A percentile compares a stretch with the other conserved stretches of the same genome.
phyloP scores from a whole-genome alignment of 2,113 vertebrate genomes.

The Seriola quinqueradiata region DNA sequence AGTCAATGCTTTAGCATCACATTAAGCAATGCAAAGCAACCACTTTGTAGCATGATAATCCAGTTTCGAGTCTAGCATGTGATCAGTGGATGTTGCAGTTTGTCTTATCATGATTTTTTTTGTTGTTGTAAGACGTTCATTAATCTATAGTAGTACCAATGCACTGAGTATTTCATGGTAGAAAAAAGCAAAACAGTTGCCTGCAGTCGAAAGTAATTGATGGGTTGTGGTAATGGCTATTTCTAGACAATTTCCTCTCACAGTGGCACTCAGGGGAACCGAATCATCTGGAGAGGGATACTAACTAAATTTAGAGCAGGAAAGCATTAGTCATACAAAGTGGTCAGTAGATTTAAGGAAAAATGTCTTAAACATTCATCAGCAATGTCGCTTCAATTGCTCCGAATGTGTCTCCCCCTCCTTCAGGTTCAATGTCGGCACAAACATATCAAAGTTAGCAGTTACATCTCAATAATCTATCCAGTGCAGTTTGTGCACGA shows the following conservation, averaged over 20 bases:
- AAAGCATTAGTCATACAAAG: conserved; percentile 59
- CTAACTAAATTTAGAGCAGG: conserved; percentile 65
- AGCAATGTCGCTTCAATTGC: neutral
- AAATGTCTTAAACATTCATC: conserved; percentile 26
- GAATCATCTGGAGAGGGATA: conserved; percentile 42
- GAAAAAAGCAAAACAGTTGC: neutral
- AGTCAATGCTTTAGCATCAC: conserved; percentile 10
- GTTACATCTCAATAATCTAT: conserved; percentile 22
- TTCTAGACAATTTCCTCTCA: conserved; percentile 47
- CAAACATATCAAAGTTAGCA: neutral
- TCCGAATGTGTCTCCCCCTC: conserved; percentile 18
- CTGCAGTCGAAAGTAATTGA: conserved; percentile 38
- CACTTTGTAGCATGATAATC: conserved; percentile 31
- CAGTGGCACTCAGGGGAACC: conserved; percentile 34
- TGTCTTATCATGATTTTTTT: neutral
- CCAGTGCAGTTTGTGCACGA: neutral
- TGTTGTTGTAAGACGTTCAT: conserved; percentile 15
- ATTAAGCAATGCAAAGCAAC: conserved; percentile 15
- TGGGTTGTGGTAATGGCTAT: conserved; percentile 38
- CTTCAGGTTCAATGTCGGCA: conserved; percentile 13
- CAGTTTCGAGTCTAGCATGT: conserved; percentile 42
- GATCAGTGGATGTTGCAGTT: conserved; percentile 38
- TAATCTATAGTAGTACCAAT: conserved; percentile 15
- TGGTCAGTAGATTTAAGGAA: conserved; percentile 16
- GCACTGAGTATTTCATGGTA: neutral